Conservation (phyloP, 2,113 vertebrate genomes). For the Gasterosteus nipponicus region DNA sequence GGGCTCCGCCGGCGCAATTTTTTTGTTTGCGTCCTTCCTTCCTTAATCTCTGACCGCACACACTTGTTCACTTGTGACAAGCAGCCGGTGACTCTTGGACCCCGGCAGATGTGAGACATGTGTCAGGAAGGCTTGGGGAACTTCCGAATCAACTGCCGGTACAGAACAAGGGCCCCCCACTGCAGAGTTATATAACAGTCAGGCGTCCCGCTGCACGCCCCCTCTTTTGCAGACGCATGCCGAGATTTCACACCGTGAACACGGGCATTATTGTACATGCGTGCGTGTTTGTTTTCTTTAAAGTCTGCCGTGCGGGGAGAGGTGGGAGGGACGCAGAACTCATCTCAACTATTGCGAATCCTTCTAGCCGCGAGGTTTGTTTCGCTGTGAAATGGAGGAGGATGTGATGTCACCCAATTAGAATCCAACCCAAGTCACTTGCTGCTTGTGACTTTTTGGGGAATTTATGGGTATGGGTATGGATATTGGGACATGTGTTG, state of each 20-base stretch:
- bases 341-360: constrained; percentile 59
- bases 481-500: not conserved
- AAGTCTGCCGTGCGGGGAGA: constrained; percentile 13
- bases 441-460: constrained; percentile 77
- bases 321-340: constrained; percentile 17
- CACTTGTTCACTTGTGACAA: constrained; percentile 79
- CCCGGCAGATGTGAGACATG: constrained; percentile 50
- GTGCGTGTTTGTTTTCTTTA: constrained; percentile 17
- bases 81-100: constrained; percentile 67
- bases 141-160: constrained; percentile 65
- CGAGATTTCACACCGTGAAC: constrained; percentile 38
- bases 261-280: constrained; percentile 21
- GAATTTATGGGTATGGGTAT: not conserved
- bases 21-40: constrained; percentile 70
- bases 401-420: constrained; percentile 89
- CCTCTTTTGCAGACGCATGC: constrained; percentile 49
- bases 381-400: constrained; percentile 79
- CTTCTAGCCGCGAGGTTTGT: constrained; percentile 72
- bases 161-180: constrained; percentile 62
- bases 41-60: constrained; percentile 75
- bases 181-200: constrained; percentile 65
- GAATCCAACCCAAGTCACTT: constrained; percentile 86
- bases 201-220: constrained; percentile 34
- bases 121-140: constrained; percentile 61
- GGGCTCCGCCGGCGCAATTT: constrained; percentile 75